Conservation (phyloP, 1,140 invertebrate genomes). For the Andricus grossulariae region DNA sequence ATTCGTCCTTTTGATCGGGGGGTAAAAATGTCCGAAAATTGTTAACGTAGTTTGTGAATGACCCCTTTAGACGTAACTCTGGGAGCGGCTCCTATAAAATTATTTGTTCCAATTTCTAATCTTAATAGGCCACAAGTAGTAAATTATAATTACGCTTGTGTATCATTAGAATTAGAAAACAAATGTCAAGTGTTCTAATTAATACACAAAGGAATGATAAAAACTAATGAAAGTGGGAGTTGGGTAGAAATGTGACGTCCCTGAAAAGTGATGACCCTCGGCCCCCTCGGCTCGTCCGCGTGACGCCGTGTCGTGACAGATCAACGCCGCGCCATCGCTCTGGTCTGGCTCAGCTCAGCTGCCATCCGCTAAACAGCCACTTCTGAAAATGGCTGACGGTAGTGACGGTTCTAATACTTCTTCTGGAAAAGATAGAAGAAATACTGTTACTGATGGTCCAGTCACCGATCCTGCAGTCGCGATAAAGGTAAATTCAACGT, state of each 20-base stretch:
- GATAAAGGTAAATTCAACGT: conserved; percentile 63
- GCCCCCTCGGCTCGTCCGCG: too few species aligned
- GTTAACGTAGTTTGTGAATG: too few species aligned
- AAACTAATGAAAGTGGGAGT: too few species aligned
- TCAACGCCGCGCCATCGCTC: conserved; percentile 6
- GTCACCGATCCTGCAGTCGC: conserved; percentile 69
- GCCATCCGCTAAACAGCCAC: not conserved
- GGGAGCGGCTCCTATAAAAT: too few species aligned
- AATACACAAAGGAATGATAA: too few species aligned
- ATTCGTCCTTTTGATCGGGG: too few species aligned
- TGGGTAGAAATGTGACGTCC: conserved; percentile 1
- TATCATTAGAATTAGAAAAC: not conserved
- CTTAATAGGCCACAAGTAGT: too few species aligned
- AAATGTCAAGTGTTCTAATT: too few species aligned
- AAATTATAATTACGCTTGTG: too few species aligned
- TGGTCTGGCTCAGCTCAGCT: not conserved
- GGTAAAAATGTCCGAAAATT: too few species aligned
- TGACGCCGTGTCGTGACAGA: conserved; percentile 28
- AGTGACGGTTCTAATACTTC: conserved; percentile 63
- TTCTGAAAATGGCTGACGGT: conserved; percentile 72
- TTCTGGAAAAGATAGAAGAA: conserved; percentile 67
- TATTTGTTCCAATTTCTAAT: too few species aligned
- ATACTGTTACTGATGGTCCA: conserved; percentile 65
- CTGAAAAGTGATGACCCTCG: not conserved
- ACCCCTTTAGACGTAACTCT: too few species aligned